These are phyloP conservation scores for Narcine bancroftii DNA, from an alignment of 2,113 vertebrate genomes.

Conservation along the genomic window DNA sequence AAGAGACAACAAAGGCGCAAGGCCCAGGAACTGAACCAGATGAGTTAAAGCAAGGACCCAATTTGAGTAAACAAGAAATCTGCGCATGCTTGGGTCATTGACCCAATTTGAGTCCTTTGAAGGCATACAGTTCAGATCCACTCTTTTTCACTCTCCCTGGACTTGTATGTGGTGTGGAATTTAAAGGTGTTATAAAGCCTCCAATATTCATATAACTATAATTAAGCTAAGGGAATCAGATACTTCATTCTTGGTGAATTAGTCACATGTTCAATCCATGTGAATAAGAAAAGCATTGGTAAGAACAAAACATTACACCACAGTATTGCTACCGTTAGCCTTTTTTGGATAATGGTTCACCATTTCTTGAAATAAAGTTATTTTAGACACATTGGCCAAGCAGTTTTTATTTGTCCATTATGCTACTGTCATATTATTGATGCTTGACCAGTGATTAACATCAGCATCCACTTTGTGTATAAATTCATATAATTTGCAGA, in stretches of 20 bases:
- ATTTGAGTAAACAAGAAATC: too few species aligned
- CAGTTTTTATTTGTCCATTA: neutral
- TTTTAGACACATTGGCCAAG: neutral
- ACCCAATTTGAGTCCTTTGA: neutral
- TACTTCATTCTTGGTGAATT: neutral
- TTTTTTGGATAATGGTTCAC: neutral
- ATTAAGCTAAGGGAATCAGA: neutral
- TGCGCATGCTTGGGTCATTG: too few species aligned
- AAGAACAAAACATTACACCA: neutral
- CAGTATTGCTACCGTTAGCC: neutral
- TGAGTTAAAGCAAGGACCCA: slow-evolving; percentile 56
- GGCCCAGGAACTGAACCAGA: slow-evolving; percentile 63
- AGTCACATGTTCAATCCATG: neutral
- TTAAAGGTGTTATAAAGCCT: neutral
- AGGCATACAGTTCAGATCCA: neutral
- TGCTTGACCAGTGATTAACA: neutral
- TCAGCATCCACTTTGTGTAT: neutral
- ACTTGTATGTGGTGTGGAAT: neutral
- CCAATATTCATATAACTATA: neutral
- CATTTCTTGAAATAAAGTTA: neutral
- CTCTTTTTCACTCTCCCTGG: too few species aligned
- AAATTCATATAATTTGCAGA: neutral
- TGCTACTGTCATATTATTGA: neutral
- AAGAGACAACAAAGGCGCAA: slow-evolving; percentile 74
- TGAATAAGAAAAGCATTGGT: neutral